A percentile compares a stretch with the other conserved stretches of the same genome.
These are phyloP conservation scores for Lagria hirta DNA, from an alignment of 2,888 invertebrate species.

Conservation along the genomic window DNA sequence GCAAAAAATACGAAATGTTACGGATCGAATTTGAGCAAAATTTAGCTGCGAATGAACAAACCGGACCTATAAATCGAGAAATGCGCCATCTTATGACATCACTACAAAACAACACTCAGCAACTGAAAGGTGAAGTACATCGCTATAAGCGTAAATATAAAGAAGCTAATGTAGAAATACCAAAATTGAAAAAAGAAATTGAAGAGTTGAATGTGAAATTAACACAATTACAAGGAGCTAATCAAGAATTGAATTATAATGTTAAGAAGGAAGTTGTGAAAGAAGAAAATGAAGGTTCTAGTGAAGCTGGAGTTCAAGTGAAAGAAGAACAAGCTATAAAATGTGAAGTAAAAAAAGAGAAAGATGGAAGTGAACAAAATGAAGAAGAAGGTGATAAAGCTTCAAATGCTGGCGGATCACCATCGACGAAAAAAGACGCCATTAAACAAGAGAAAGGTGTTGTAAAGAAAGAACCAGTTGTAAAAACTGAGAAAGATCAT, in stretches of 20 bases:
- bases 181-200: slow-evolving; percentile 71
- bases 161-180: slow-evolving; percentile 79
- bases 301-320: slow-evolving; percentile 48
- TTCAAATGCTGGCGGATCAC: slow-evolving; percentile 47
- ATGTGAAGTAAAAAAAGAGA: slow-evolving; percentile 53
- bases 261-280: slow-evolving; percentile 54
- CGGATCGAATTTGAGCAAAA: slow-evolving; percentile 98
- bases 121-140: slow-evolving; percentile 92
- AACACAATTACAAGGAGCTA: slow-evolving; percentile 58
- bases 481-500: slow-evolving; percentile 65
- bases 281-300: slow-evolving; percentile 51
- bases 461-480: slow-evolving; percentile 64
- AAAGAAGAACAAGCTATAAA: slow-evolving; percentile 49
- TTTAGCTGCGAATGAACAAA: slow-evolving; percentile 96
- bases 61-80: slow-evolving; percentile 95
- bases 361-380: slow-evolving; percentile 51
- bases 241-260: slow-evolving; percentile 60
- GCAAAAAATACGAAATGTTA: slow-evolving; percentile 97
- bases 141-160: slow-evolving; percentile 87
- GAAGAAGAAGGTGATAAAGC: slow-evolving; percentile 56
- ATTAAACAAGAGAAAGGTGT: slow-evolving; percentile 56
- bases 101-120: slow-evolving; percentile 94
- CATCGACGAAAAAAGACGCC: slow-evolving; percentile 62
- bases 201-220: slow-evolving; percentile 65
- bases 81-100: slow-evolving; percentile 97